Percentiles rank a stretch among this genome's conserved stretches.
phyloP scores from a whole-genome alignment of 2,888 invertebrate species.

The Caenorhabditis sp. region DNA sequence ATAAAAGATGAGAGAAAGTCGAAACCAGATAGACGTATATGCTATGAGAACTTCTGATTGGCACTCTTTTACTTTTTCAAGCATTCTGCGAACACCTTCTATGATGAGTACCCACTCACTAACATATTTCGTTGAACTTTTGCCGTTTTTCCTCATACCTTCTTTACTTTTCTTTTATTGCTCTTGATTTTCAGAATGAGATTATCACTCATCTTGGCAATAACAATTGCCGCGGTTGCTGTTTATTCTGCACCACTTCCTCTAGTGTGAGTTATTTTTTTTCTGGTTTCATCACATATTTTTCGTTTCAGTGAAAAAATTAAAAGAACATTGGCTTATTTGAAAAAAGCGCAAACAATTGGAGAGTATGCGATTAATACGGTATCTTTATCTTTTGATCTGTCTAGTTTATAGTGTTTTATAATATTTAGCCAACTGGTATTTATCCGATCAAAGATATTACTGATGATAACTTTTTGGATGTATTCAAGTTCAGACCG shows the following conservation, averaged over 20 bases:
- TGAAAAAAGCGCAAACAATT: slow-evolving; percentile 43
- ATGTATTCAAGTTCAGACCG: slow-evolving; percentile 52
- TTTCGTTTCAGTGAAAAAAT: slow-evolving; percentile 32
- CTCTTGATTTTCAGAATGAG: background rate
- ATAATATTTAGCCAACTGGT: slow-evolving; percentile 48
- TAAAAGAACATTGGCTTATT: slow-evolving; percentile 36
- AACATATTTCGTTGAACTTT: background rate
- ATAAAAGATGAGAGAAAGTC: background rate
- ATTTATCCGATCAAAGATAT: slow-evolving; percentile 56
- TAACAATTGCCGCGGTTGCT: background rate
- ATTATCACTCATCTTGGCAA: background rate
- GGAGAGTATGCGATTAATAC: slow-evolving; percentile 55
- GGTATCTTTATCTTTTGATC: slow-evolving; percentile 11
- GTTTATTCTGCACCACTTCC: background rate
- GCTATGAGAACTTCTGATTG: background rate
- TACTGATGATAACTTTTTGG: slow-evolving; percentile 49
- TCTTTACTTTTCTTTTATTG: background rate
- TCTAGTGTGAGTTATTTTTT: background rate
- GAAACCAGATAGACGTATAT: background rate
- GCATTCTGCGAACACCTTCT: background rate
- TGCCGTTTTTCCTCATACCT: background rate
- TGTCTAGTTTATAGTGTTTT: background rate
- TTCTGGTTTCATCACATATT: background rate
- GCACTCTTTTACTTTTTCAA: background rate
- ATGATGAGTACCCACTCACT: too few relatives aligned